Conservation (phyloP, 2,113 vertebrate genomes). For the Turdus rufiventris region DNA sequence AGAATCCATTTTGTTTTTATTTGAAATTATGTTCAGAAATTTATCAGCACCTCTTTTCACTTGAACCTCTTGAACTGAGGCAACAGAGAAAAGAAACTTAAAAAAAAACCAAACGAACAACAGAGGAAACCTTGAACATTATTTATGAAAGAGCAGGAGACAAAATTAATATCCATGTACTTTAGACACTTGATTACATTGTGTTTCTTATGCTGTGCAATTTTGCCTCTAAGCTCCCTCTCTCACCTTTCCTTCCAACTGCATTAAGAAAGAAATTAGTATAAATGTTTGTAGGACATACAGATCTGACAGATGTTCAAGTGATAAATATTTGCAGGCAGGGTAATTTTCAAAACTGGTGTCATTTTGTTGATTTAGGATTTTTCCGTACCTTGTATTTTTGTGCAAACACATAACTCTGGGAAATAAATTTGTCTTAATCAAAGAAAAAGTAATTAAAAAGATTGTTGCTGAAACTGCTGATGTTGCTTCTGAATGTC, state of each 20-base stretch:
- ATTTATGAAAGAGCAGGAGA: not conserved
- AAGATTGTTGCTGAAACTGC: not conserved
- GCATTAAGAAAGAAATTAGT: not conserved
- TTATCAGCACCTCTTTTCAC: not conserved
- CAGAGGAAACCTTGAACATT: not conserved
- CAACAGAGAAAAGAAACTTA: not conserved
- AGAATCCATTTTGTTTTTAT: not conserved
- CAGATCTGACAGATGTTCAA: not conserved
- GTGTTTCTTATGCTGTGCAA: not conserved
- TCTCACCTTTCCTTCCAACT: not conserved
- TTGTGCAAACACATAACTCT: not conserved
- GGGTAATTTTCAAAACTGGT: not conserved
- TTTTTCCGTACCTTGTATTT: not conserved
- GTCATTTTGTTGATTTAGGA: conserved; percentile 1
- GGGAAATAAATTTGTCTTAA: conserved; percentile 19
- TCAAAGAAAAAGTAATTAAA: conserved; percentile 39
- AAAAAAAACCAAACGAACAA: not conserved
- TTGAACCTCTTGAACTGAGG: not conserved
- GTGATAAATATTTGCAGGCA: conserved; percentile 25
- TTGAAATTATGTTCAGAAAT: not conserved
- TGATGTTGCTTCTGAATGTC: not conserved
- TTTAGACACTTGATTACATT: not conserved
- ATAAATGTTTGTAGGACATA: not conserved
- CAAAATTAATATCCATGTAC: not conserved
- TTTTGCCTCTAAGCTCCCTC: not conserved